A percentile compares a stretch with the other conserved stretches of the same genome.
Conservation (phyloP, 2,113 vertebrate genomes). For the Tragulus kanchil region DNA sequence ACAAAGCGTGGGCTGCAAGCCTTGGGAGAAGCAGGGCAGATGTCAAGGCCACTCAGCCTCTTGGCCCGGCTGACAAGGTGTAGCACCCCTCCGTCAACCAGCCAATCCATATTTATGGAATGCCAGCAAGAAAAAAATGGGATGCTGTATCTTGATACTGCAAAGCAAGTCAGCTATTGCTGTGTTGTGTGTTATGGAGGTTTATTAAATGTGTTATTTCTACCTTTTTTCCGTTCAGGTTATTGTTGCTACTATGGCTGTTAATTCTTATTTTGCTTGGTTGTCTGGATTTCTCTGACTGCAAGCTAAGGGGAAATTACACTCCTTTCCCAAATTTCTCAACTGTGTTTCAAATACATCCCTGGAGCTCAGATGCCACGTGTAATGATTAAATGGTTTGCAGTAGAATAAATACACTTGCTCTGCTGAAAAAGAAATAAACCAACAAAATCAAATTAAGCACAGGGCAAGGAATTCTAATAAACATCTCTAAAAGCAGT, state of each 20-base stretch:
- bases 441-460: constrained; percentile 11
- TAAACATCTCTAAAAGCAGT: neutral
- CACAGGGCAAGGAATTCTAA: neutral
- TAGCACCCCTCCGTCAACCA: constrained; percentile 32
- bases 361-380: constrained; percentile 30
- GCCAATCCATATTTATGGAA: constrained; percentile 52
- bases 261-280: constrained; percentile 52
- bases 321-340: constrained; percentile 58
- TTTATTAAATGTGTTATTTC: constrained; percentile 50
- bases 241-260: constrained; percentile 9
- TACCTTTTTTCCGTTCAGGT: constrained; percentile 18
- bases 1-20: constrained; percentile 44
- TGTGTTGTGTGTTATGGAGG: neutral
- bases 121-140: constrained; percentile 6
- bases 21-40: constrained; percentile 21
- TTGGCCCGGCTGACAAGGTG: neutral
- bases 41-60: constrained; percentile 37
- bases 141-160: neutral
- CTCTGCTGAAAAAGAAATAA: constrained; percentile 48
- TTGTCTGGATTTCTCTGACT: constrained; percentile 46
- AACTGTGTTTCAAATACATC: constrained; percentile 53
- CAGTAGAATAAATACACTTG: constrained; percentile 34
- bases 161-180: neutral
- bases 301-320: constrained; percentile 53
- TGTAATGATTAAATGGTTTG: constrained; percentile 61